Percentiles rank a stretch among this genome's conserved stretches.
These are phyloP conservation scores for Corvus moneduloides DNA, from an alignment of 2,113 vertebrate genomes.

Conservation along the genomic window DNA sequence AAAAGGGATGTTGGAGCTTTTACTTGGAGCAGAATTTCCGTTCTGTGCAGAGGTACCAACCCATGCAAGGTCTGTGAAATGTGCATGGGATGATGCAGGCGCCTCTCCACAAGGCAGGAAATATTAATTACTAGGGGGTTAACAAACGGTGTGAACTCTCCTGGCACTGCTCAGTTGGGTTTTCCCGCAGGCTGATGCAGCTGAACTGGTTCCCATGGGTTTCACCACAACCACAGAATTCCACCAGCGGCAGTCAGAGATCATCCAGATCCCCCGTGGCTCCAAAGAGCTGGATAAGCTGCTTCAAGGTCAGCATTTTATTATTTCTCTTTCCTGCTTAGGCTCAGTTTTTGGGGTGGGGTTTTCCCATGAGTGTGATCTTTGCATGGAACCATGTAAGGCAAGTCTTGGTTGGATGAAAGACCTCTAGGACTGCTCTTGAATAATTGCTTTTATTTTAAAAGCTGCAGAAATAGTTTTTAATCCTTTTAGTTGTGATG, in stretches of 20 bases:
- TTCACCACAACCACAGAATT: slow-evolving; percentile 95
- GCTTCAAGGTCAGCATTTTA: slow-evolving; percentile 77
- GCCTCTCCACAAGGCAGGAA: neutral
- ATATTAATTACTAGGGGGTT: neutral
- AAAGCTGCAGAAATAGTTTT: neutral
- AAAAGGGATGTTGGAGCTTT: neutral
- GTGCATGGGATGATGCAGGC: neutral
- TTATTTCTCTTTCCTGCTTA: neutral
- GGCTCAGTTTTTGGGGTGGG: neutral
- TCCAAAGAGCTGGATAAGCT: slow-evolving; percentile 95
- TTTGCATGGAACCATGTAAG: fast-evolving
- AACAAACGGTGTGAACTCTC: fast-evolving
- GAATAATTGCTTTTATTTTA: neutral
- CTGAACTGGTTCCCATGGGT: slow-evolving; percentile 91
- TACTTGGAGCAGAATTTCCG: neutral
- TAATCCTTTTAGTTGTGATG: neutral
- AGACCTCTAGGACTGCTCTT: neutral
- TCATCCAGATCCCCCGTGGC: slow-evolving; percentile 92
- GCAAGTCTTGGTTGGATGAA: neutral
- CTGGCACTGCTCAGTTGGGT: neutral
- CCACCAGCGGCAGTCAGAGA: slow-evolving; percentile 89
- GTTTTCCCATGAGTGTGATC: neutral
- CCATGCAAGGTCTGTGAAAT: neutral
- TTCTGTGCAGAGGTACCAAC: neutral
- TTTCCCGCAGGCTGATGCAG: slow-evolving; percentile 82